Evolutionary conservation across 2,797 vertebrate genomes (phyloP), one percentile per base, ranked within the genome.

Genomic region (Dendrocincla tyrannina): DNA sequence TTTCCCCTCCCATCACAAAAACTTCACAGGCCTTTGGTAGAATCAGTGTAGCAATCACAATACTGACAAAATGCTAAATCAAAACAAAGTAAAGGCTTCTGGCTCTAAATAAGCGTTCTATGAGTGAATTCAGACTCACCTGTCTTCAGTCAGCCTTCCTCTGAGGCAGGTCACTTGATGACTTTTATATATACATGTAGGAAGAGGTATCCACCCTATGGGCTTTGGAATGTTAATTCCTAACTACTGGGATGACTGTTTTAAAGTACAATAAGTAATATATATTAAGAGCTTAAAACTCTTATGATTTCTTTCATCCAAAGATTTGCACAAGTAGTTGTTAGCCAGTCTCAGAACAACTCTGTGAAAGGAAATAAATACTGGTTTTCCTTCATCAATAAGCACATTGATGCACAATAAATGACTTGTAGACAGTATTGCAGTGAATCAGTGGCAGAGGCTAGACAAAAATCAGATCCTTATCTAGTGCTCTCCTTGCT

Each of bases 261-360:
- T 88, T 67, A 79, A 96, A 96, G 64, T 88, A 88, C 90, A 94
- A 30, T 85, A 95, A 92, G 95, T 94, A 85, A 97, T 84, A 93
- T 19, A 84, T 92, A 97, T 97, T 81, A 95, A 96, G 92, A 93
- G 95, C 96, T 97, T 97, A 97, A 89, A 97, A 97, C 73, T 90
- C 86, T 75, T 88, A 75, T 2, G 37, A 74, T 82, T 89, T 76
- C 77, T 97, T 97, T 97, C 88, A 97, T 97, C 96, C 89, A 87
- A 81, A 86, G 94, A 96, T 93, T 94, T 92, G 67, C 60, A 83
- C 41, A 94, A 79, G 35, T 6, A 1, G 44, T 60, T 20, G 39
- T 97, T 95, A 95, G 42, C 77, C 84, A 89, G 56, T 68, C 42
- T 59, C 3, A 4, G 75, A 62, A 72, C 64, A 84, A 15, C 35